Evolutionary conservation across 2,797 vertebrate genomes (phyloP).

Genomic region (Sphaeramia orbicularis): DNA sequence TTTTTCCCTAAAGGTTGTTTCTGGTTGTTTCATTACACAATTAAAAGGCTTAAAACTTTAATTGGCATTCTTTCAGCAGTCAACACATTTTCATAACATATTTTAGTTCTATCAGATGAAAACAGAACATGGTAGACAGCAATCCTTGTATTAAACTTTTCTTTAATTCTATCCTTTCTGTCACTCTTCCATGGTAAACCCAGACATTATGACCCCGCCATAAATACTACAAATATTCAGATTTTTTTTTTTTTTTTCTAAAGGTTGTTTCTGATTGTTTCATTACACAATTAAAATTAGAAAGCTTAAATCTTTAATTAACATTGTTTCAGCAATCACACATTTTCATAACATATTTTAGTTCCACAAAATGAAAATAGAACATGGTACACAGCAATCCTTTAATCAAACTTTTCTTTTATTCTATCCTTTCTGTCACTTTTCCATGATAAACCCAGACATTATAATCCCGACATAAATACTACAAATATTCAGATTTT

Average conservation of each 20-base stretch:
- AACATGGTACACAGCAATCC: conserved; percentile 5
- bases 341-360: no score
- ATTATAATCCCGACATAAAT: conserved; percentile 83
- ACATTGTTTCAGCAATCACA: no score
- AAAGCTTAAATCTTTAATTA: no score
- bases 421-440: conserved; percentile 32
- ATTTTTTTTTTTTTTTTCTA: no score
- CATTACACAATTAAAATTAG: no score
- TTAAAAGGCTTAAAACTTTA: no score
- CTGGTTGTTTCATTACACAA: no score
- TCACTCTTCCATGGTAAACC: conserved; percentile 58
- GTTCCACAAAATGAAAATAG: no score
- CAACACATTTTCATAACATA: no score
- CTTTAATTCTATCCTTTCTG: conserved; percentile 33
- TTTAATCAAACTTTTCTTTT: conserved; percentile 35
- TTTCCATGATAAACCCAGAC: conserved; percentile 62
- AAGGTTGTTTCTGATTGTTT: no score
- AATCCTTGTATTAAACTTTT: conserved; percentile 34
- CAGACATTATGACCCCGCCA: conserved; percentile 70
- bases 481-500: conserved; percentile 72
- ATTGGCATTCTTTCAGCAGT: no score
- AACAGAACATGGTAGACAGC: not conserved
- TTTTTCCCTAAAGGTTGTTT: not conserved
- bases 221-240: conserved; percentile 84
- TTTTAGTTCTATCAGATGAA: no score